A percentile compares a stretch with the other conserved stretches of the same genome.
These are phyloP conservation scores for Paralichthys olivaceus DNA, from an alignment of 2,113 vertebrate species.

Conservation along the genomic window DNA sequence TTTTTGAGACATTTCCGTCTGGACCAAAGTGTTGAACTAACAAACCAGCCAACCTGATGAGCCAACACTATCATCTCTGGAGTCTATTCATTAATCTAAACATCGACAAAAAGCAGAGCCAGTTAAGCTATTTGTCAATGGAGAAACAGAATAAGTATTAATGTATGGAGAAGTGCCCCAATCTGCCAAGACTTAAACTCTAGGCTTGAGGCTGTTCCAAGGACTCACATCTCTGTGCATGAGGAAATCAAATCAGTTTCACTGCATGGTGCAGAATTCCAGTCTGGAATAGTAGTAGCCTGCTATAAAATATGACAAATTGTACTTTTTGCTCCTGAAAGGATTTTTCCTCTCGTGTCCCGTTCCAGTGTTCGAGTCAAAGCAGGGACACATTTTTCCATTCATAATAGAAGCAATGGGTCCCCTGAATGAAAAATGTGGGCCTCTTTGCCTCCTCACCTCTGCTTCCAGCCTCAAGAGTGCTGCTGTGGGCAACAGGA, in stretches of 20 bases:
- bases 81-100: background rate
- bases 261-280: constrained; percentile 69
- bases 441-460: constrained; percentile 24
- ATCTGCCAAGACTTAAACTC: constrained; percentile 53
- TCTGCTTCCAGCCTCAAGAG: constrained; percentile 21
- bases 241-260: constrained; percentile 80
- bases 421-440: constrained; percentile 45
- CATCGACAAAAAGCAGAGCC: background rate
- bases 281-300: constrained; percentile 71
- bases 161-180: constrained; percentile 27
- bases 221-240: constrained; percentile 55
- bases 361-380: constrained; percentile 47
- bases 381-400: constrained; percentile 69
- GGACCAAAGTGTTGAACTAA: background rate
- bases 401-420: constrained; percentile 51
- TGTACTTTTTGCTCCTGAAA: constrained; percentile 67
- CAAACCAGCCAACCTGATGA: background rate
- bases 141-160: constrained; percentile 24
- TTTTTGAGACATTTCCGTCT: constrained; percentile 14
- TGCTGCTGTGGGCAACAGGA: constrained; percentile 34
- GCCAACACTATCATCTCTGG: background rate
- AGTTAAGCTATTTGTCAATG: constrained; percentile 30
- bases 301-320: constrained; percentile 76
- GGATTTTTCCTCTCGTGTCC: constrained; percentile 66
- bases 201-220: constrained; percentile 36